Base-by-base conservation (phyloP, 2,888 invertebrate genomes). In the Mystacides longicornis region DNA sequence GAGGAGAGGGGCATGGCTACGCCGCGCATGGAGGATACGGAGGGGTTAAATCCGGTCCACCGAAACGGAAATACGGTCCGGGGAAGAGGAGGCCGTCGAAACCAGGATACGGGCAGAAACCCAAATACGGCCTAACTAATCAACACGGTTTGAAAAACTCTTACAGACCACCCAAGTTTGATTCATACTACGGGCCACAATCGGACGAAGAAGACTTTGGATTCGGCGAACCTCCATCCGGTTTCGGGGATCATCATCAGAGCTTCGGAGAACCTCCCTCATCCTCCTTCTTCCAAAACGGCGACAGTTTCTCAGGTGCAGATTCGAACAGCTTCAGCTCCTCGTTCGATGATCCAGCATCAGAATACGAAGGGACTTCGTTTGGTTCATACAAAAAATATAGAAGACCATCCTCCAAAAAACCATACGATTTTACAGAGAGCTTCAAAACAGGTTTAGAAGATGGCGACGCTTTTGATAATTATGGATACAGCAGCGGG, bases 41-140 rank as follows among this genome's bases (percentile, higher is more conserved):
- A 3, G 66, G 67, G 21, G 64, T 65, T 16, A 65, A 63, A 53
- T 58, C 64, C 16, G 62, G 61, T 1, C 53, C 59, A 21, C 47
- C 60, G 18, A 58, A 56, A 46, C 51, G 54, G 3, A 63, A 58
- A 57, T 67, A 67, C 58, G 64, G 65, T 5, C 65, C 64, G 49
- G 62, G 64, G 19, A 60, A 62, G 16, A 67, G 68, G 58, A 65
- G 66, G 3, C 67, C 67, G 21, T 65, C 66, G n/a, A 65, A 63
- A 54, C 59, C 64, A 16, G 62, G 59, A 21, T 65, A 67, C 51
- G 67, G 67, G 14, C 66, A 65, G 23, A 64, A 64, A 53, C 58
- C 62, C 18, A 59, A 62, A 46, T 65, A 65, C 54, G 64, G 65
- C 2, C 62, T 64, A 19, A 65, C 62, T 16, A 62, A 65, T 7